Conservation (phyloP, 1,140 invertebrate genomes). For the Drosophila prosaltans region DNA sequence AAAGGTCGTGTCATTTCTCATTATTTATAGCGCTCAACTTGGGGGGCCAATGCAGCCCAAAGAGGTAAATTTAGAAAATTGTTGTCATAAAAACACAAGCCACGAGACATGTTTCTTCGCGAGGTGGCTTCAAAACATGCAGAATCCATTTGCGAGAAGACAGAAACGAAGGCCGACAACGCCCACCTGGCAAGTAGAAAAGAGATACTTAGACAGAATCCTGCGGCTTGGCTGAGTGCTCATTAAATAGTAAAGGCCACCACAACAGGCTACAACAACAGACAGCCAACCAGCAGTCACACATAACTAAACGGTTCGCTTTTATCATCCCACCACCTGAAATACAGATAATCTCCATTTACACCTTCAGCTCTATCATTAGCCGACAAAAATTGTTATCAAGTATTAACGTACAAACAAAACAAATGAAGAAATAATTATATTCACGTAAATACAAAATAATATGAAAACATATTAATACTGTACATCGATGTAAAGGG, state of each 20-base stretch:
- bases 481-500: too few species aligned
- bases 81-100: constrained; percentile 27
- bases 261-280: neutral
- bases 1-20: constrained; percentile 30
- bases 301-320: constrained; percentile 24
- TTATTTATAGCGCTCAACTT: constrained; percentile 51
- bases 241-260: constrained; percentile 67
- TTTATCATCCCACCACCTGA: constrained; percentile 9
- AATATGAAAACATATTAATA: too few species aligned
- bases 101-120: constrained; percentile 41
- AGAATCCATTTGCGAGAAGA: neutral
- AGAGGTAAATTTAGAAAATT: constrained; percentile 55
- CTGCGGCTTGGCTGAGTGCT: constrained; percentile 62
- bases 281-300: neutral
- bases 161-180: neutral
- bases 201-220: constrained; percentile 30
- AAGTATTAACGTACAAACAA: constrained; percentile 45
- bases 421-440: too few species aligned
- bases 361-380: constrained; percentile 1
- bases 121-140: constrained; percentile 41
- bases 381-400: constrained; percentile 55
- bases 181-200: neutral
- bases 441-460: too few species aligned
- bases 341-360: neutral
- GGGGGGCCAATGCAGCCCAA: constrained; percentile 41